phyloP scores from a whole-genome alignment of 2,888 invertebrate species.

The Oasisia sp. region DNA sequence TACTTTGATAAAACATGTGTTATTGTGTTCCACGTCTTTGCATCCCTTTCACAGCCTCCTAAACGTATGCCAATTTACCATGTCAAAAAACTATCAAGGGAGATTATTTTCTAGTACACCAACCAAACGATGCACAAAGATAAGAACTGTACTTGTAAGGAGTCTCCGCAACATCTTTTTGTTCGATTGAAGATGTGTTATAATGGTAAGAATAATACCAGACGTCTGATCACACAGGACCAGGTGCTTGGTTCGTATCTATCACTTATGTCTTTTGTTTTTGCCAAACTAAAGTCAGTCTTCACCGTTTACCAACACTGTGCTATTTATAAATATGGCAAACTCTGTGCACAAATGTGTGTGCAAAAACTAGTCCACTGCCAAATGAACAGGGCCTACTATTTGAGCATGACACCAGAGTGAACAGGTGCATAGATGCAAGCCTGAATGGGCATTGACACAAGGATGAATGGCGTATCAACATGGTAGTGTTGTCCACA shows the following conservation, averaged over 20 bases:
- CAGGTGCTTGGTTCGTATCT: neutral
- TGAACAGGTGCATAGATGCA: neutral
- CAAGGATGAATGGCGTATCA: neutral
- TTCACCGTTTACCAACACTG: neutral
- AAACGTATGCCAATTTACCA: neutral
- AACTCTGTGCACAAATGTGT: neutral
- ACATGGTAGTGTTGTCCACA: neutral
- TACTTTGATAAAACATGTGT: neutral
- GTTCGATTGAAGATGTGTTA: neutral
- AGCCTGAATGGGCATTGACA: neutral
- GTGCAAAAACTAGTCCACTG: neutral
- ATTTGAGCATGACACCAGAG: neutral
- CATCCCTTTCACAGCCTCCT: neutral
- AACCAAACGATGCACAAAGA: neutral
- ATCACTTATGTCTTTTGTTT: neutral
- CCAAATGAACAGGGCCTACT: conserved; percentile 4
- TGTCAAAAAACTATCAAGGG: neutral
- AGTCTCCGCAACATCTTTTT: neutral
- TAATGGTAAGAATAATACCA: neutral
- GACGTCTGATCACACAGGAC: neutral
- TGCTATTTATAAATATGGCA: neutral
- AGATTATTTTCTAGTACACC: neutral
- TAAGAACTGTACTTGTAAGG: neutral
- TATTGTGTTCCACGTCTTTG: neutral
- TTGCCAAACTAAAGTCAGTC: neutral